Evolutionary conservation across 2,113 vertebrate species (phyloP), one percentile per base, ranked within the genome.

Genomic region (Albula goreensis): DNA sequence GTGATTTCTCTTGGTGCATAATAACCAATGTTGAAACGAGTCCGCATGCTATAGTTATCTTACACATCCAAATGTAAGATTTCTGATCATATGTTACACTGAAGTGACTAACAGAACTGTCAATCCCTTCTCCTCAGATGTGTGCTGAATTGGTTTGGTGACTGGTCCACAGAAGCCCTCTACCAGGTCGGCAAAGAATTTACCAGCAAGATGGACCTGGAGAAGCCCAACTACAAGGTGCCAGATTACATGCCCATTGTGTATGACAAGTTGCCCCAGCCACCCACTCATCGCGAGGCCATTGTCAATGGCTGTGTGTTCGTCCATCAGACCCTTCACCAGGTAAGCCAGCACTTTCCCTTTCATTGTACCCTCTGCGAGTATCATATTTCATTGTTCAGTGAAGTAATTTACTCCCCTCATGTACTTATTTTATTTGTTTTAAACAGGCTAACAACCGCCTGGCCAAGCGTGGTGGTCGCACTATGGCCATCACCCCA

Each of bases 131-230:
- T 84, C 70, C 80, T 84, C 90, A 99, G 98, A 88, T 99, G 98
- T 91, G 98, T 99, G 89, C 89, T 99, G 93, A 99, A 99, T 90
- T 99, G 99, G 99, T 99, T 99, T 94, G 99, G 99, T 81, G 99
- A 99, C 92, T 99, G 98, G 98, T 99, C 98, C 86, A 99, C 98
- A 1, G 98, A 99, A 89, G 98, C 98, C 0, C 95, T 99, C 49
- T 99, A 99, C 88, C 98, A 99, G 89, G 98, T 99, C 56, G 98
- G 98, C 88, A 99, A 99, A 91, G 99, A 99, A 88, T 99, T 99
- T 91, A 99, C 98, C 79, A 97, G 98, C 86, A 99, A 99, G 91
- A 98, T 99, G 98, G 99, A 99, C 93, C 96, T 99, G 90, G 99
- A 99, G 91, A 99, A 99, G 91, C 98, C 98, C 3, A 99, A 98